Conservation (phyloP, 2,797 vertebrate species). For the Eulemur rubriventer region DNA sequence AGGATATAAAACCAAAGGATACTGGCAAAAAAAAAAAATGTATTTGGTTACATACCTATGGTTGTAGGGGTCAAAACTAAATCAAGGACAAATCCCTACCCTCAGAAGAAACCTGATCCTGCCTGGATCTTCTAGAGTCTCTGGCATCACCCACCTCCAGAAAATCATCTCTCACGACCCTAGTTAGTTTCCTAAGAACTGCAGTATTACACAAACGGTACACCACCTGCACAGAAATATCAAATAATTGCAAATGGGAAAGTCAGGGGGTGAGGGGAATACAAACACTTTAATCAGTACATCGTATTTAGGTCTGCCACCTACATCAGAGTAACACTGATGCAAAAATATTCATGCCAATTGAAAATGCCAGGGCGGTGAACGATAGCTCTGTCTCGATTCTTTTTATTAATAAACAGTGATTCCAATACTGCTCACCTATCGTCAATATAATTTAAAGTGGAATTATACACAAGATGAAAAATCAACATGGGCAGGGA, state of each 20-base stretch:
- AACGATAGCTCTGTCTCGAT: not conserved
- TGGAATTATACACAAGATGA: constrained; percentile 62
- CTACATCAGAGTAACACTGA: not conserved
- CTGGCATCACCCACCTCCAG: constrained; percentile 58
- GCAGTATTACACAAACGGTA: constrained; percentile 49
- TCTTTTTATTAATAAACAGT: not conserved
- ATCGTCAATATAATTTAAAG: constrained; percentile 60
- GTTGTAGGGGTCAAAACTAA: constrained; percentile 77
- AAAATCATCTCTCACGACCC: constrained; percentile 58
- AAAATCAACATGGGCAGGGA: constrained; percentile 47
- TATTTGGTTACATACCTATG: constrained; percentile 81
- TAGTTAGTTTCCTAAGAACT: constrained; percentile 63
- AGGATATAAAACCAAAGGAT: constrained; percentile 65
- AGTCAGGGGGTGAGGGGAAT: not conserved
- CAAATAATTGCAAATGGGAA: constrained; percentile 49
- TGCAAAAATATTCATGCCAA: not conserved
- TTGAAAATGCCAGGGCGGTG: not conserved
- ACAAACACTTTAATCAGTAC: not conserved
- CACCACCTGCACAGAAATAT: constrained; percentile 60
- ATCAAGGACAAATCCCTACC: constrained; percentile 94
- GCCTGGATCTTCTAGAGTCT: constrained; percentile 71
- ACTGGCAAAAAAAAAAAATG: constrained; percentile 67
- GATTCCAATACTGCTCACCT: constrained; percentile 27
- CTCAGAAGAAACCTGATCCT: constrained; percentile 92
- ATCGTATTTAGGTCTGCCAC: not conserved